These are phyloP conservation scores for Chymomyza caudatula DNA, from an alignment of 2,888 invertebrate species.

Conservation along the genomic window DNA sequence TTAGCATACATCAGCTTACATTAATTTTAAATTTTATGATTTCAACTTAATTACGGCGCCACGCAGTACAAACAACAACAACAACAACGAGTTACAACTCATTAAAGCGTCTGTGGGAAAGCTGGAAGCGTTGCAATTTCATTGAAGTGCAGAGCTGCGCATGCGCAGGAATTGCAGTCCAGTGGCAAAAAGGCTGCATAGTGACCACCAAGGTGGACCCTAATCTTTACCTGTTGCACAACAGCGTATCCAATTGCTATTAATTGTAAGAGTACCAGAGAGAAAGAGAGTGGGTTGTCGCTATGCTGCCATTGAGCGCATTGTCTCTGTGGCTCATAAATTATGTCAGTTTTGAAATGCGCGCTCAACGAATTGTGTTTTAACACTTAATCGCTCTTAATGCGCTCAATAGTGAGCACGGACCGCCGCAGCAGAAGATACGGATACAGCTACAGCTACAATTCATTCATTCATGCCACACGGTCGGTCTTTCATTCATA, in stretches of 20 bases:
- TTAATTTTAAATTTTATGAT: slow-evolving; percentile 54
- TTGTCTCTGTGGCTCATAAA: slow-evolving; percentile 48
- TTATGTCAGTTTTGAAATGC: slow-evolving; percentile 34
- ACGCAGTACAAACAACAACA: slow-evolving; percentile 3
- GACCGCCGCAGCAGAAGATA: slow-evolving; percentile 4
- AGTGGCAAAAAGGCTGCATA: slow-evolving; percentile 38
- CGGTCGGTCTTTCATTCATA: slow-evolving; percentile 15
- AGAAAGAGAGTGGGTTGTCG: too few species aligned
- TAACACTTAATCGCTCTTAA: slow-evolving; percentile 57
- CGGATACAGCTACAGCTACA: slow-evolving; percentile 10
- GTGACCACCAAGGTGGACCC: slow-evolving; percentile 47
- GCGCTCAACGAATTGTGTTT: slow-evolving; percentile 51
- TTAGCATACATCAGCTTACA: slow-evolving; percentile 50
- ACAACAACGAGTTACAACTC: neutral
- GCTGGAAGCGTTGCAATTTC: slow-evolving; percentile 31
- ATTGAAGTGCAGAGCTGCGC: slow-evolving; percentile 52
- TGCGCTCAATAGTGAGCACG: slow-evolving; percentile 62
- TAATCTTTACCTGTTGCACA: neutral
- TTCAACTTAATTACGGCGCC: slow-evolving; percentile 60
- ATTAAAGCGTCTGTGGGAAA: neutral
- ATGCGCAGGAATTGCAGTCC: slow-evolving; percentile 59
- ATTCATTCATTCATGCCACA: slow-evolving; percentile 37
- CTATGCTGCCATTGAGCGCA: neutral
- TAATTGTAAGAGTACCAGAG: slow-evolving; percentile 22
- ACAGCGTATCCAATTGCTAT: neutral